Conservation (phyloP, 2,797 vertebrate species). For the Xenopus petersii region DNA sequence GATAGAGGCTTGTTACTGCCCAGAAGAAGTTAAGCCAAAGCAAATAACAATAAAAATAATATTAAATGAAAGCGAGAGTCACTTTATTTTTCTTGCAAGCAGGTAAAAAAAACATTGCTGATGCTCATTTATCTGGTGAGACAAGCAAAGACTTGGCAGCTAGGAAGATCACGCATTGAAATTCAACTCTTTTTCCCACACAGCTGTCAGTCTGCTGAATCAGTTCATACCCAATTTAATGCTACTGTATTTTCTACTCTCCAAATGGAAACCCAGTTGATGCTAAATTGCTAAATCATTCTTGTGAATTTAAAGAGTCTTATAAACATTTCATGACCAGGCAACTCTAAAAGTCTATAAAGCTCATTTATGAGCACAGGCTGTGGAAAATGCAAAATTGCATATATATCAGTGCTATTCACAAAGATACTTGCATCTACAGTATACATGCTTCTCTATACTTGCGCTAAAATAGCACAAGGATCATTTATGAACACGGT, state of each 20-base stretch:
- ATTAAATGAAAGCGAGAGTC: conserved; percentile 49
- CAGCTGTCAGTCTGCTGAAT: conserved; percentile 62
- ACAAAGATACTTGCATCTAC: no score
- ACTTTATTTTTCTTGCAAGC: conserved; percentile 57
- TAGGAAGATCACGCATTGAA: conserved; percentile 42
- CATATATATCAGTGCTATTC: no score
- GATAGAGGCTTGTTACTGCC: conserved; percentile 24
- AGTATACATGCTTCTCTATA: no score
- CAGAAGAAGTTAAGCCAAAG: conserved; percentile 48
- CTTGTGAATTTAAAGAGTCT: conserved; percentile 3
- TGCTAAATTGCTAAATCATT: not conserved
- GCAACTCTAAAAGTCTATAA: not conserved
- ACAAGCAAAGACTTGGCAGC: conserved; percentile 59
- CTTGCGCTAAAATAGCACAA: no score
- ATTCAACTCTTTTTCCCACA: conserved; percentile 50
- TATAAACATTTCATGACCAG: not conserved
- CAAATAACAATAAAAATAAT: conserved; percentile 42
- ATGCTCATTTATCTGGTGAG: conserved; percentile 54
- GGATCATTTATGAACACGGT: no score
- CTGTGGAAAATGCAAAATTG: no score
- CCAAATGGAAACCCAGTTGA: conserved; percentile 4
- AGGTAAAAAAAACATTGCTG: conserved; percentile 59
- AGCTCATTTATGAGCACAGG: no score
- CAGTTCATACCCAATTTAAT: conserved; percentile 54
- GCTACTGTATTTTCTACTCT: conserved; percentile 42